Evolutionary conservation across 1,140 invertebrate genomes (phyloP).

Genomic region (Anastatus disparis): DNA sequence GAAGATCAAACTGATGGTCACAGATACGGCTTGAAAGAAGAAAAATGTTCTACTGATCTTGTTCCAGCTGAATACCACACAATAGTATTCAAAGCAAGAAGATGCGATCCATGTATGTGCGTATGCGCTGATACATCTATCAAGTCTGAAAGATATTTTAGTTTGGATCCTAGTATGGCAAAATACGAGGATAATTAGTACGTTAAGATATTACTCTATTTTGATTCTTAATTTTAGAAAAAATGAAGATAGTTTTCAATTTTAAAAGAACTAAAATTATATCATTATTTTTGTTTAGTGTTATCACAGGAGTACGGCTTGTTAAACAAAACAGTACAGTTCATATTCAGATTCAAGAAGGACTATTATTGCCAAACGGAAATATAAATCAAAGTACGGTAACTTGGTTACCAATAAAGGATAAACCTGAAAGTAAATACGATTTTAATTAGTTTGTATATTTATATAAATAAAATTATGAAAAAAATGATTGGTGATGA

Average conservation of each 20-base stretch:
- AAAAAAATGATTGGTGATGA: no score
- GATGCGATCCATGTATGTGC: constrained; percentile 4
- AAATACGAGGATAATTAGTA: neutral
- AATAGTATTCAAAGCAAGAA: neutral
- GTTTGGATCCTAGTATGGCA: neutral
- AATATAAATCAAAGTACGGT: neutral
- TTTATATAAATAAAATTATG: no score
- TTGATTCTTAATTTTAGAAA: no score
- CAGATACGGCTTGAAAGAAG: neutral
- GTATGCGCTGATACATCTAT: neutral
- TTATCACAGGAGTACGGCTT: neutral
- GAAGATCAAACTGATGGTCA: neutral
- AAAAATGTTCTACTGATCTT: neutral
- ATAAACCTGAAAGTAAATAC: no score
- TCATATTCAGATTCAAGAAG: constrained; percentile 5
- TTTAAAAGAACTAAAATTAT: no score
- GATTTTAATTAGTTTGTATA: no score
- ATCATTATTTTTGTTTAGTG: neutral
- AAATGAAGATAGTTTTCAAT: no score
- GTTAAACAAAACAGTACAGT: neutral
- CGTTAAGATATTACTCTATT: neutral
- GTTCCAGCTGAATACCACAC: neutral
- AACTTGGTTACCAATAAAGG: neutral
- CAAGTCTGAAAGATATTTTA: neutral
- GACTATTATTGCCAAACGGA: neutral